Evolutionary conservation across 2,888 invertebrate species (phyloP).

Genomic region (Hedya salicella): DNA sequence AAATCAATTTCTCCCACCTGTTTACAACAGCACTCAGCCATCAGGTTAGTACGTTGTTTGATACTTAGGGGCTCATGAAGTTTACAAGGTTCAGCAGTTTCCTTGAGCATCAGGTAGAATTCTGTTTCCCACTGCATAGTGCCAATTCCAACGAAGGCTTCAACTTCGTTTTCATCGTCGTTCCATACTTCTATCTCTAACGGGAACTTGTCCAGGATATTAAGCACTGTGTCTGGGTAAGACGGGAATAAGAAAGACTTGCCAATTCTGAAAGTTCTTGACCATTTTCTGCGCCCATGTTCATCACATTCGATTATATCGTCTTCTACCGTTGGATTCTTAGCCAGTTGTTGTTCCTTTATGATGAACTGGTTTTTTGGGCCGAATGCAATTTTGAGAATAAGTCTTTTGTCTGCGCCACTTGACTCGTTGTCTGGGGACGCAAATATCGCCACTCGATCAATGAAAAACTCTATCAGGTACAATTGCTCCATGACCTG

Average conservation of each 20-base stretch:
- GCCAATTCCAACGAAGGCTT: constrained; percentile 75
- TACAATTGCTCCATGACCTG: constrained; percentile 85
- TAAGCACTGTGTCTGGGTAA: constrained; percentile 74
- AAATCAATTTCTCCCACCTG: constrained; percentile 75
- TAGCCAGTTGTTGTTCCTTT: constrained; percentile 74
- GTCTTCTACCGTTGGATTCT: constrained; percentile 60
- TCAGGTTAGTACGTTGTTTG: constrained; percentile 63
- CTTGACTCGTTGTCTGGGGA: constrained; percentile 60
- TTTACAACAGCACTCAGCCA: constrained; percentile 68
- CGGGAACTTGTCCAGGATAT: constrained; percentile 76
- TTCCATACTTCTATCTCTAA: constrained; percentile 80
- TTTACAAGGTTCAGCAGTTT: constrained; percentile 66
- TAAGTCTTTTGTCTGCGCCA: constrained; percentile 73
- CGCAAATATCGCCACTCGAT: constrained; percentile 77
- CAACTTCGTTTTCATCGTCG: constrained; percentile 69
- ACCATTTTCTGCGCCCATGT: constrained; percentile 66
- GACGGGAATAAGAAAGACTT: constrained; percentile 84
- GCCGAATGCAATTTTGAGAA: constrained; percentile 78
- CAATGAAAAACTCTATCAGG: constrained; percentile 84
- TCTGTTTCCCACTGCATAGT: constrained; percentile 76
- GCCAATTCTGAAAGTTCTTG: constrained; percentile 75
- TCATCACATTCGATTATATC: constrained; percentile 67
- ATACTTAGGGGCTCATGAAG: constrained; percentile 66
- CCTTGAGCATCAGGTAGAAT: constrained; percentile 79
- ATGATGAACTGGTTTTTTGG: constrained; percentile 80